Evolutionary conservation across 2,113 vertebrate genomes (phyloP), one percentile per base, ranked within the genome.

Genomic region (Falco punctatus): DNA sequence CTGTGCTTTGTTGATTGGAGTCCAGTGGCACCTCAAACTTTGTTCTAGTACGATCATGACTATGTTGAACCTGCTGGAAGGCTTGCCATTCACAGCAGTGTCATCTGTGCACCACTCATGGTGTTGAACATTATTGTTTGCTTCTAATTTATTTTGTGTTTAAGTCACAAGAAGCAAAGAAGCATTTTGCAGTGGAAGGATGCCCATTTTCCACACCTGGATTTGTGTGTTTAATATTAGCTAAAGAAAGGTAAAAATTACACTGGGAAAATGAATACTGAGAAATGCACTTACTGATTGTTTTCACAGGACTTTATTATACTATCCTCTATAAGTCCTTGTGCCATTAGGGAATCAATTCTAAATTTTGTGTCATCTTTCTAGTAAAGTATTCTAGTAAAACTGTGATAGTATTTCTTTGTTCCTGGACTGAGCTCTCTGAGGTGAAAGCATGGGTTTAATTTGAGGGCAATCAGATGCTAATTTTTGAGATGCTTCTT

Each of bases 391-490:
- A 19, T 20, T 81, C 24, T 70, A 33, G 28, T 38, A 64, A 78
- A 84, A 69, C 9, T 33, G 15, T 71, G 49, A 32, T 6, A 35
- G 15, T 48, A 18, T 81, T 94, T 94, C 83, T 51, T 92, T 66
- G 15, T 51, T 74, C 5, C 30, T 89, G 40, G 4, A 33, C 46
- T 48, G 65, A 79, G 5, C 9, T 30, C 19, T 84, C 66, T 51
- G 35, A 49, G 33, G 57, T 48, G 81, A 67, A 64, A 74, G 3
- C 23, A 35, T 48, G 61, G 19, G 61, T 91, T 96, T 95, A 94
- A 87, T 87, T 81, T 79, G 57, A 90, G 73, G 93, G 66, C 62
- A 96, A 90, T 92, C 62, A 69, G 77, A 95, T 95, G 87, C 62
- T 90, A 92, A 78, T 87, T 95, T 95, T 94, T 38, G 64, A 87